phyloP scores from a whole-genome alignment of 2,888 invertebrate genomes.

The Rotaria sp. region DNA sequence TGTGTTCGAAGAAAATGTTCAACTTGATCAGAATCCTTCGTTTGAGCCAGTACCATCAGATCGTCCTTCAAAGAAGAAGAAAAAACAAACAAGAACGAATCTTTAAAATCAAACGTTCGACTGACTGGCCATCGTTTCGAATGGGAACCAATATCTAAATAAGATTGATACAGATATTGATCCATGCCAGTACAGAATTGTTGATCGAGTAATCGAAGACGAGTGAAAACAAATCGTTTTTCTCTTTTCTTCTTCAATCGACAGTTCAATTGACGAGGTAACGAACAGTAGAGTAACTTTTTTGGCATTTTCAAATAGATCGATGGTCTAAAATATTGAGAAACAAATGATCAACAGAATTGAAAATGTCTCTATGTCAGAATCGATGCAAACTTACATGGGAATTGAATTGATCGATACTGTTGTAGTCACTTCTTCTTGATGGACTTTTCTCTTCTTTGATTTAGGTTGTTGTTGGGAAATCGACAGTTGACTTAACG shows the following conservation, averaged over 20 bases:
- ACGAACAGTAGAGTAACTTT: not conserved
- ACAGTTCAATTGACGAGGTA: not conserved
- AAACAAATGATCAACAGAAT: not conserved
- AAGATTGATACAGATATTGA: not conserved
- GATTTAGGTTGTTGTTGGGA: too few species aligned
- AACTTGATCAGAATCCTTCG: not conserved
- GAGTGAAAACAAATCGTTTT: not conserved
- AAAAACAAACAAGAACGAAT: not conserved
- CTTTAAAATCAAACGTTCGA: not conserved
- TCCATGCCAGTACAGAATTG: not conserved
- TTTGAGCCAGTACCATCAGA: not conserved
- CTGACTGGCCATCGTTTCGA: not conserved
- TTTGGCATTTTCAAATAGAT: not conserved
- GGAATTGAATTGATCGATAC: not conserved
- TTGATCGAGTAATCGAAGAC: not conserved
- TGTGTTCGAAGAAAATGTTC: not conserved
- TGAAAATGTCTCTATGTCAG: not conserved
- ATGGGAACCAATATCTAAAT: not conserved
- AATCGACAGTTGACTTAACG: too few species aligned
- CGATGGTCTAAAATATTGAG: not conserved
- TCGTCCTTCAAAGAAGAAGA: not conserved
- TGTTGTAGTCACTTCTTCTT: not conserved
- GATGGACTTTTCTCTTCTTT: too few species aligned
- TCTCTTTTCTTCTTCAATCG: not conserved
- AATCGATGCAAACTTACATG: not conserved